Evolutionary conservation across 2,113 vertebrate genomes (phyloP).

Genomic region (Pandion haliaetus): DNA sequence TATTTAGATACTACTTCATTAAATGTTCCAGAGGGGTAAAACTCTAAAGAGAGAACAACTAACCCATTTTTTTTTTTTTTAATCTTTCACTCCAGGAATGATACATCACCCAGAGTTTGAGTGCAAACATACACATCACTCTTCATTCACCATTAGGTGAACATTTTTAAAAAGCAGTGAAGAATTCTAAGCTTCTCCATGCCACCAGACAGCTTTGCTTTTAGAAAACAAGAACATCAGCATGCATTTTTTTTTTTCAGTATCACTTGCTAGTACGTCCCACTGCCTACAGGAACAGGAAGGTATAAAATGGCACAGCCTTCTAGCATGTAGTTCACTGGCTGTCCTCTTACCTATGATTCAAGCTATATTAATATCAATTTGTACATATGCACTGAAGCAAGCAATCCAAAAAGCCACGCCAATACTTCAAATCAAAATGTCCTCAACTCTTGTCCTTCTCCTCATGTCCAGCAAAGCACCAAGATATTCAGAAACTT

Average conservation of each 20-base stretch:
- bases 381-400: not conserved
- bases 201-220: not conserved
- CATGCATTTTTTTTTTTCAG: not conserved
- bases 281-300: not conserved
- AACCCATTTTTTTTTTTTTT: too few species aligned
- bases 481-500: not conserved
- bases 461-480: not conserved
- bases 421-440: not conserved
- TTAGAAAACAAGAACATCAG: not conserved
- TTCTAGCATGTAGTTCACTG: not conserved
- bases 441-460: not conserved
- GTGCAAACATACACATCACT: not conserved
- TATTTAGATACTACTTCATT: not conserved
- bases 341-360: not conserved
- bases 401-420: not conserved
- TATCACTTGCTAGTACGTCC: not conserved
- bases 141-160: not conserved
- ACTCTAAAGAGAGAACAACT: not conserved
- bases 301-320: not conserved
- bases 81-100: not conserved
- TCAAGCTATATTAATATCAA: not conserved
- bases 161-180: not conserved
- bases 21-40: not conserved
- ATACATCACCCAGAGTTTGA: not conserved
- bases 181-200: not conserved